phyloP scores from a whole-genome alignment of 2,797 vertebrate genomes.

The Strix occidentalis region DNA sequence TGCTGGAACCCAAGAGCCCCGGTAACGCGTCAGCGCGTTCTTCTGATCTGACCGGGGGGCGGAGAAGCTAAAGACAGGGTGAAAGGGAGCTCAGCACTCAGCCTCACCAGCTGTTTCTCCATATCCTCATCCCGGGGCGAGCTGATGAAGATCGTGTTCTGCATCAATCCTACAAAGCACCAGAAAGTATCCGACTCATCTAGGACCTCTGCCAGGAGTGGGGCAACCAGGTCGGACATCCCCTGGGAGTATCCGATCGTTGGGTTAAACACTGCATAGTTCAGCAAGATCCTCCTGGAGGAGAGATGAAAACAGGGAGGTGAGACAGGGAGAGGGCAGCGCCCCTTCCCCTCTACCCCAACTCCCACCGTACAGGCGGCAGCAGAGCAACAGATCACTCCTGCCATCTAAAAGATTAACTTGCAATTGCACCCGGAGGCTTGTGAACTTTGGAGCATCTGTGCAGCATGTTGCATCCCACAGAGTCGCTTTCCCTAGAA shows the following conservation, averaged over 20 bases:
- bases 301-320: not conserved
- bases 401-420: not conserved
- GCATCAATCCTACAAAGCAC: slow-evolving; percentile 99
- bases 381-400: not conserved
- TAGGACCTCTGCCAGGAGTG: slow-evolving; percentile 91
- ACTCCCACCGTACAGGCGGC: not conserved
- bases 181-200: slow-evolving; percentile 98
- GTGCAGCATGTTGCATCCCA: not conserved
- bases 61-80: not conserved
- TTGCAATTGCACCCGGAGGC: not conserved
- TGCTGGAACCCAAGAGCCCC: not conserved
- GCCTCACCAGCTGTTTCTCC: slow-evolving; percentile 95
- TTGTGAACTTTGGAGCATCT: not conserved
- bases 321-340: not conserved
- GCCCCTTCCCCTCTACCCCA: not conserved
- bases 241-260: slow-evolving; percentile 95
- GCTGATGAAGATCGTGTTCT: slow-evolving; percentile 98
- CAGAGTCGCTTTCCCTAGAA: not conserved
- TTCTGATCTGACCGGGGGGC: not conserved
- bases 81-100: not conserved
- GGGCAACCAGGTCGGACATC: slow-evolving; percentile 98
- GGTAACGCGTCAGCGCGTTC: not conserved
- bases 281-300: slow-evolving; percentile 90
- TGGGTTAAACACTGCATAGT: slow-evolving; percentile 94
- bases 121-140: slow-evolving; percentile 96